Conservation (phyloP, 1,140 invertebrate genomes). For the Caenorhabditis latens region DNA sequence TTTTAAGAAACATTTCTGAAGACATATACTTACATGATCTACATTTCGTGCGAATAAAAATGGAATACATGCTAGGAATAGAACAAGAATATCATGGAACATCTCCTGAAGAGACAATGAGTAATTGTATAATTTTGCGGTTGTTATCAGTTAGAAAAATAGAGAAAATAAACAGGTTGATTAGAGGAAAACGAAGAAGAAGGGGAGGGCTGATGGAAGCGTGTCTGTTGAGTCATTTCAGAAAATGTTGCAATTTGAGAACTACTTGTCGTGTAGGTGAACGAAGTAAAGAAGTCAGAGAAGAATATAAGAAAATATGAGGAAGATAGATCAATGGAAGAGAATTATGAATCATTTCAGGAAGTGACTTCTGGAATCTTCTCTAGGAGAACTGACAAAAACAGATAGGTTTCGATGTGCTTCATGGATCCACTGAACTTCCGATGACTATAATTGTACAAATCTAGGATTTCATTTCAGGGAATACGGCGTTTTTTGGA, state of each 20-base stretch:
- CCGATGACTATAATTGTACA: too few relatives aligned
- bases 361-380: too few relatives aligned
- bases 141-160: constrained; percentile 10
- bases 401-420: too few relatives aligned
- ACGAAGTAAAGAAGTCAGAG: neutral
- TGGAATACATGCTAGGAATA: neutral
- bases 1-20: neutral
- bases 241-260: constrained; percentile 24
- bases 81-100: neutral
- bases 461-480: too few relatives aligned
- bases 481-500: too few relatives aligned
- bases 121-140: neutral
- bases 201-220: neutral
- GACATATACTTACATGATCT: constrained; percentile 9
- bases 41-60: neutral
- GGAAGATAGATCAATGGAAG: neutral
- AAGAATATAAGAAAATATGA: neutral
- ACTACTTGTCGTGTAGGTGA: neutral
- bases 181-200: neutral
- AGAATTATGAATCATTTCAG: too few relatives aligned
- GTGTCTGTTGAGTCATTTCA: constrained; percentile 12
- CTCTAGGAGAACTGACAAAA: too few relatives aligned
- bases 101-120: constrained; percentile 27
- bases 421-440: too few relatives aligned
- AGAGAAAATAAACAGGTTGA: neutral